Conservation (phyloP, 2,113 vertebrate genomes). For the Eulemur rufifrons region DNA sequence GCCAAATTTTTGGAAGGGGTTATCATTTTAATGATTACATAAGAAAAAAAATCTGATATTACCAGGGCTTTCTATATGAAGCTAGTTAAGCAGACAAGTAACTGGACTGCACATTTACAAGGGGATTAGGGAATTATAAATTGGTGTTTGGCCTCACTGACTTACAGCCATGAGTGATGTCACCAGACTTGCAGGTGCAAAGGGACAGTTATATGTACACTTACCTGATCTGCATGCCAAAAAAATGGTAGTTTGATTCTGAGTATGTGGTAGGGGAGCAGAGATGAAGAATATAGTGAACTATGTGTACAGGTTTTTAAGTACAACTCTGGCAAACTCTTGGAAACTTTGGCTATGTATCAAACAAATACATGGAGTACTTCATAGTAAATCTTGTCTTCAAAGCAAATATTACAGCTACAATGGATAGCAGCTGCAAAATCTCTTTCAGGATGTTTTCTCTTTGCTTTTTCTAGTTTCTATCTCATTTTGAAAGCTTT, state of each 20-base stretch:
- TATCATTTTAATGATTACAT: slow-evolving; percentile 46
- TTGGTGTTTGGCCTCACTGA: neutral
- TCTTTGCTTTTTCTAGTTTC: slow-evolving; percentile 51
- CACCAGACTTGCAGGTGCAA: neutral
- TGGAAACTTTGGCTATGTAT: slow-evolving; percentile 70
- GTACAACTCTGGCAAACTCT: slow-evolving; percentile 52
- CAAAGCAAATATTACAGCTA: slow-evolving; percentile 22
- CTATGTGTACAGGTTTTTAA: slow-evolving; percentile 14
- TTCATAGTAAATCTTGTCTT: slow-evolving; percentile 55
- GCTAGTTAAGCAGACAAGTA: slow-evolving; percentile 7
- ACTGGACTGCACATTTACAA: neutral
- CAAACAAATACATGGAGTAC: slow-evolving; percentile 71
- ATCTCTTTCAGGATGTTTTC: slow-evolving; percentile 59
- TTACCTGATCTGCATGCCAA: slow-evolving; percentile 31
- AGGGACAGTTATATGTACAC: neutral
- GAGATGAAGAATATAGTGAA: neutral
- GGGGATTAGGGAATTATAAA: neutral
- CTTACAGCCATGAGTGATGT: neutral
- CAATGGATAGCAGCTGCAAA: slow-evolving; percentile 41
- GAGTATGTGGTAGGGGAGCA: neutral
- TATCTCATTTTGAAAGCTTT: slow-evolving; percentile 35
- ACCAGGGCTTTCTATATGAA: slow-evolving; percentile 13
- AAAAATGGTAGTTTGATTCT: neutral
- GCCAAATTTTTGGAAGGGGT: slow-evolving; percentile 78
- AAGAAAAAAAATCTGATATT: slow-evolving; percentile 20